These are phyloP conservation scores for Eucidaris tribuloides DNA, from an alignment of 35 echinoderm and acorn worm genomes.

Conservation along the genomic window DNA sequence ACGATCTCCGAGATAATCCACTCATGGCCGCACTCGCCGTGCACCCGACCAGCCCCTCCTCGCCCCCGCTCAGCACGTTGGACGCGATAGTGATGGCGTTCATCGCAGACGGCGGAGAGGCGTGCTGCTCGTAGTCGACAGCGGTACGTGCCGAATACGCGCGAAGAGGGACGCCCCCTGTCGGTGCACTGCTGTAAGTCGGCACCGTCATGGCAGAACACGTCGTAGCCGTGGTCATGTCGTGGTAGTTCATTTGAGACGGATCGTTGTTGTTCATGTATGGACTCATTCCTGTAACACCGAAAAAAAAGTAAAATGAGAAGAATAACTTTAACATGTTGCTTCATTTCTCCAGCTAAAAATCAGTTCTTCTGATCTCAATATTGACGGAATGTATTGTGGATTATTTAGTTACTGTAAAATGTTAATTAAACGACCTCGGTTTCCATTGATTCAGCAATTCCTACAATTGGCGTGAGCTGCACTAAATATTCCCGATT, in stretches of 20 bases:
- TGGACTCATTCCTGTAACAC: neutral
- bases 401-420: no score
- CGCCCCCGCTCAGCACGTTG: neutral
- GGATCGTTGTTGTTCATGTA: conserved; percentile 29
- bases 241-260: conserved; percentile 16
- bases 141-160: neutral
- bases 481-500: no score
- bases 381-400: no score
- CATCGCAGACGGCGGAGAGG: conserved; percentile 1
- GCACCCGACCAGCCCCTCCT: neutral
- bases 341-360: no score
- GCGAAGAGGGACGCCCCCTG: neutral
- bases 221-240: neutral
- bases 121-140: conserved; percentile 23
- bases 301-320: no score
- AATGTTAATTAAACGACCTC: no score
- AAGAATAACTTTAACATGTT: no score
- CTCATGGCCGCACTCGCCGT: neutral
- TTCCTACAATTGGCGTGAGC: no score
- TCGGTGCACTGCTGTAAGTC: neutral
- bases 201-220: neutral
- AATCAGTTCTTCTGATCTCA: no score
- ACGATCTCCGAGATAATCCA: neutral
- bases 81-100: conserved; percentile 19
- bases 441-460: no score